Base-by-base conservation (phyloP, 2,113 vertebrate species). In the Cyanistes caeruleus region DNA sequence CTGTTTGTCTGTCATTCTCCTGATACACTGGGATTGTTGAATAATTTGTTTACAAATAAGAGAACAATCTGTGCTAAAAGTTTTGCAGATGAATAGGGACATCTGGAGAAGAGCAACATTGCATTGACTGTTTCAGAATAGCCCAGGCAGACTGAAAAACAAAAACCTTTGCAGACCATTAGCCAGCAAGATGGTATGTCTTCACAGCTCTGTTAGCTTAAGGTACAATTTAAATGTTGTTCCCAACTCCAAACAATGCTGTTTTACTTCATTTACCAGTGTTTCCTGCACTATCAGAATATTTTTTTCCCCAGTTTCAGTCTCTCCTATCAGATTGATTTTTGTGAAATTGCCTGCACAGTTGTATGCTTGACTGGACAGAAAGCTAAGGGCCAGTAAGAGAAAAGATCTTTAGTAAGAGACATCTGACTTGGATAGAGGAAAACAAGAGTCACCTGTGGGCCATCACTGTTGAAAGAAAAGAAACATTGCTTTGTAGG, bases 41-140 rank as follows among this genome's bases (percentile, higher is more conserved):
- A 87, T 87, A 85, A 96, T 95, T 90, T 96, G 93, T 97, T 97
- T 96, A 95, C 91, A 93, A 96, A 93, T 69, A 93, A 25, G 65
- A 92, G 89, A 85, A 88, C 87, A 93, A 74, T 96, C 87, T 93
- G 90, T 91, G 78, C 85, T 80, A 87, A 93, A 97, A 96, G 84
- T 91, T 96, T 93, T 87, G 74, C 78, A 94, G 67, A 84, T 91
- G 78, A 96, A 93, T 75, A 91, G 91, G 74, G 86, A 85, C 93
- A 95, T 94, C 93, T 96, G 94, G 91, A 77, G 70, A 55, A 79
- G 4, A 94, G 58, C 37, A 87, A 55, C n/a, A 25, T 24, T 62
- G 30, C 37, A 73, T 39, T 64, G 35, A 60, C 53, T 65, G 49
- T 33, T 64, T 75, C 17, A 2, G 59, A 86, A 89, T 35, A 81